Conservation (phyloP, 2,113 vertebrate genomes). For the Tyrannus savana region DNA sequence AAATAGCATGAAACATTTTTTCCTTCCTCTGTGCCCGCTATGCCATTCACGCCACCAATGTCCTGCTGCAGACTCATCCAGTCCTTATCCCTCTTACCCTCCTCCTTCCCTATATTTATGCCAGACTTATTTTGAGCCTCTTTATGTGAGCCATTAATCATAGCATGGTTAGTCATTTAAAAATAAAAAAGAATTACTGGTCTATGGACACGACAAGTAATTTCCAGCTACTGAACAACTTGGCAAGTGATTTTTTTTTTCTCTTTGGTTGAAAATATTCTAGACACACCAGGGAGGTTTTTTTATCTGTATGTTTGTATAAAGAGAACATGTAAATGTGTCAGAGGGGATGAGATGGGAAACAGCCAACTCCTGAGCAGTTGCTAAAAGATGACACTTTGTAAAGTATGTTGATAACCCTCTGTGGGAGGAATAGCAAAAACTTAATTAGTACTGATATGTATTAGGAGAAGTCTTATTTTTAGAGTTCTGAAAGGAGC, state of each 20-base stretch:
- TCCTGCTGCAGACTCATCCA: slow-evolving; percentile 59
- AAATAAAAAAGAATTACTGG: slow-evolving; percentile 72
- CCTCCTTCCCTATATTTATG: slow-evolving; percentile 33
- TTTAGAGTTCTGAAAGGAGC: slow-evolving; percentile 48
- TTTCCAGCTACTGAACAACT: slow-evolving; percentile 77
- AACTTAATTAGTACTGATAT: slow-evolving; percentile 82
- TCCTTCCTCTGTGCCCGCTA: slow-evolving; percentile 71
- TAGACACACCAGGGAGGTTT: slow-evolving; percentile 42
- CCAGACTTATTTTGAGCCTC: slow-evolving; percentile 75
- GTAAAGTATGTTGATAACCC: slow-evolving; percentile 80
- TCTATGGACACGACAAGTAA: slow-evolving; percentile 63
- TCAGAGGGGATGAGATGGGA: not conserved
- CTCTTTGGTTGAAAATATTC: slow-evolving; percentile 71
- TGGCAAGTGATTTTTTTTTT: slow-evolving; percentile 71
- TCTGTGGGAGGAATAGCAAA: slow-evolving; percentile 69
- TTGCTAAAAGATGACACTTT: slow-evolving; percentile 81
- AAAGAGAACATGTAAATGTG: slow-evolving; percentile 23
- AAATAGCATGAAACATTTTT: slow-evolving; percentile 81
- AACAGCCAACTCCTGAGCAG: slow-evolving; percentile 68
- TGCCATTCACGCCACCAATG: slow-evolving; percentile 75
- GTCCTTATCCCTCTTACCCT: slow-evolving; percentile 30
- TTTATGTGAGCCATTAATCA: slow-evolving; percentile 77
- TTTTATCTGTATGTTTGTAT: not conserved
- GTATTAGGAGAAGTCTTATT: slow-evolving; percentile 72
- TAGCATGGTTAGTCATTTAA: slow-evolving; percentile 58